Percentiles rank a stretch among this genome's conserved stretches.
Conservation (phyloP, 92 coral and sea anemone genomes). For the Chrysogorgia sp. region DNA sequence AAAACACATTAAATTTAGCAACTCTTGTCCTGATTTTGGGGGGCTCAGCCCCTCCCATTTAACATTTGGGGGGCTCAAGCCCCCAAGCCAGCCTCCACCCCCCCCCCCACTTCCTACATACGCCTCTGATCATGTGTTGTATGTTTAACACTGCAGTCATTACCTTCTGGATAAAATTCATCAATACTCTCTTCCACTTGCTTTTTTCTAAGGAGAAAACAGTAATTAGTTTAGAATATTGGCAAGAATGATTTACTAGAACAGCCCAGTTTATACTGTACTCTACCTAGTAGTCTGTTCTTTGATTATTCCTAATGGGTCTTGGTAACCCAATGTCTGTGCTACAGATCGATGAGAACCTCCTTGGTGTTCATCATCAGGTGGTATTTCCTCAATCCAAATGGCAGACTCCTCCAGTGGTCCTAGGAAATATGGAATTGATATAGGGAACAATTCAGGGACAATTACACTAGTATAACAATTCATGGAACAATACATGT, state of each 20-base stretch:
- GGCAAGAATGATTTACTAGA: not conserved
- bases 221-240: not conserved
- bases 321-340: slow-evolving; percentile 68
- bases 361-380: slow-evolving; percentile 67
- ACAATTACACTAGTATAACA: no score
- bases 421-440: slow-evolving; percentile 57
- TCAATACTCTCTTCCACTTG: slow-evolving; percentile 79
- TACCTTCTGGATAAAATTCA: slow-evolving; percentile 94
- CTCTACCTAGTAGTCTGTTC: slow-evolving; percentile 73
- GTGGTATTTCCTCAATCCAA: slow-evolving; percentile 92
- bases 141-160: not conserved
- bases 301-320: slow-evolving; percentile 85
- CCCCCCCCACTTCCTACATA: no score
- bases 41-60: no score
- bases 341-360: slow-evolving; percentile 78
- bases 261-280: not conserved
- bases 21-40: no score
- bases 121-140: no score
- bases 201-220: slow-evolving; percentile 26
- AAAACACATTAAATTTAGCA: no score
- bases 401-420: slow-evolving; percentile 95
- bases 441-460: not conserved
- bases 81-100: no score
- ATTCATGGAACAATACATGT: no score
- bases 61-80: no score